Evolutionary conservation across 2,113 vertebrate genomes (phyloP), one percentile per base, ranked within the genome.

Genomic region (Callocephalon fimbriatum): DNA sequence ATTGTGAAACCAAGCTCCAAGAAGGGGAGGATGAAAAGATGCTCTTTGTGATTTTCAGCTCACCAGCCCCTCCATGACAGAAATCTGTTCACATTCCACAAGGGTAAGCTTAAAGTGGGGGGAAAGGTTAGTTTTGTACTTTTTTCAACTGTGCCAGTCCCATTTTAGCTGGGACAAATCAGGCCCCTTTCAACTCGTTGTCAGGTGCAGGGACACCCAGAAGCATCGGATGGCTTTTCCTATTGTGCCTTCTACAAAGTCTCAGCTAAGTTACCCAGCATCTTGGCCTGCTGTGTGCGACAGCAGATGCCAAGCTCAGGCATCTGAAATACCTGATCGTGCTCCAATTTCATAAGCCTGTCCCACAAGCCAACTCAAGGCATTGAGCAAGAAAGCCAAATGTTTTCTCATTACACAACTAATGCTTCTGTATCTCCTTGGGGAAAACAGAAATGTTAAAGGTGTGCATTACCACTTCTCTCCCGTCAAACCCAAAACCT

Each of bases 391-490:
- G 58, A 80, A 70, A 91, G 31, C 12, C 5, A 0, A 66, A 31
- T 1, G 1, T 38, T 65, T 88, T 79, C 26, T 54, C 4, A 1
- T 44, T 61, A 37, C 14, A 40, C 37, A 72, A 15, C 44, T 27
- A 51, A 56, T 21, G 56, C 21, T 78, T 74, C 61, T 47, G 14
- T 32, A 47, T 47, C 56, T 82, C 42, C 25, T 45, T 42, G 38
- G 48, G 29, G 45, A 56, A 86, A 90, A 29, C 11, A 65, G 48
- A 56, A 59, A n/a, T 13, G 18, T 68, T 38, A n/a, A 79, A 65
- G 12, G 37, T n/a, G 15, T 8, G 12, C 0, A 1, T 23, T 62
- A 21, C 16, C 4, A 2, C 29, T 63, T 29, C 15, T 58, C 18
- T 58, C 22, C 48, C 7, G 2, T 72, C 71, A 80, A 56, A 12